Evolutionary conservation across 1,140 invertebrate species (phyloP).

Genomic region (Drosophila yakuba): DNA sequence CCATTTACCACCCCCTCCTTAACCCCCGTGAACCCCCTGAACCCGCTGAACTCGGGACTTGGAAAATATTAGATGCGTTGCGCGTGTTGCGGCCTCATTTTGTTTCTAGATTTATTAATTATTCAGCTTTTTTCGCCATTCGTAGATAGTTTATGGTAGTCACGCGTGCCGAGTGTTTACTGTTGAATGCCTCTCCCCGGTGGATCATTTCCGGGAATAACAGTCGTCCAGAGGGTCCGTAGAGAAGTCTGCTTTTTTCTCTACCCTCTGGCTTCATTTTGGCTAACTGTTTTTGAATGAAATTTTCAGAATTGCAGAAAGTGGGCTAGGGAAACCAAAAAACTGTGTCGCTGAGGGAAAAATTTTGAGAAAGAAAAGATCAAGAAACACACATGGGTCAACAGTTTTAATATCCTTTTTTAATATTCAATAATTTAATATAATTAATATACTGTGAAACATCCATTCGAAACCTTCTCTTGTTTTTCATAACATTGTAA

Average conservation of each 20-base stretch:
- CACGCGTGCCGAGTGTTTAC: conserved; percentile 39
- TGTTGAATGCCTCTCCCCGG: conserved; percentile 27
- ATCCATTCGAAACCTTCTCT: not conserved
- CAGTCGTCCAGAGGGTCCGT: conserved; percentile 30
- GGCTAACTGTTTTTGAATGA: conserved; percentile 11
- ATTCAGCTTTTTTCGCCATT: conserved; percentile 58
- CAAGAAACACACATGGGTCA: no score
- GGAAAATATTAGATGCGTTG: conserved; percentile 22
- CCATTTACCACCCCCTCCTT: conserved; percentile 5
- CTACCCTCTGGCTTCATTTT: conserved; percentile 6
- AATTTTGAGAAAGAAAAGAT: not conserved
- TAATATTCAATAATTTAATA: no score
- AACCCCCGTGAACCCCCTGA: not conserved
- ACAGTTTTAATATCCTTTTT: not conserved
- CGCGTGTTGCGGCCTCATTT: conserved; percentile 77
- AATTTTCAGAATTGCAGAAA: conserved; percentile 9
- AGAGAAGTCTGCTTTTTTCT: not conserved
- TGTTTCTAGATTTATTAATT: conserved; percentile 78
- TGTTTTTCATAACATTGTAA: no score
- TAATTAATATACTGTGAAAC: no score
- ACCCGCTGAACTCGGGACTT: no score
- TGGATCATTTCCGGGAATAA: conserved; percentile 27
- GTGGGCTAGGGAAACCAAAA: not conserved
- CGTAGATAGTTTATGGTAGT: conserved; percentile 28
- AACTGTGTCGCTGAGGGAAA: not conserved